Percentiles rank a stretch among this genome's conserved stretches.
Evolutionary conservation across 1,140 invertebrate genomes (phyloP).

Genomic region (Formica selysi): DNA sequence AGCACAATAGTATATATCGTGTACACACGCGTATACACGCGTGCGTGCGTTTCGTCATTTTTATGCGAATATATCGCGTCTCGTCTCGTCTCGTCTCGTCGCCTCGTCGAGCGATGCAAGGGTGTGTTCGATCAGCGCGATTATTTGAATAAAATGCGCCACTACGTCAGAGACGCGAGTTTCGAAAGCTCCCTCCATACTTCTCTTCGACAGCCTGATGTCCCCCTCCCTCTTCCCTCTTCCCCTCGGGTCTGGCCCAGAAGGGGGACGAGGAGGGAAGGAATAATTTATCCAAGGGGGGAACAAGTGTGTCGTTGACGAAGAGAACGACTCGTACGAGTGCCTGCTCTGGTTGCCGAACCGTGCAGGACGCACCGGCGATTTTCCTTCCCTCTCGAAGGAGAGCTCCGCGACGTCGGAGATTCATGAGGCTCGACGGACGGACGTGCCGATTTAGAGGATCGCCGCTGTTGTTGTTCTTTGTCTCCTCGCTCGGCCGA

Average conservation of each 20-base stretch:
- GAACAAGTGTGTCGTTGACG: slow-evolving; percentile 74
- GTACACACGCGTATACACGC: neutral
- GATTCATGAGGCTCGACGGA: slow-evolving; percentile 75
- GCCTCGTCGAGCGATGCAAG: slow-evolving; percentile 71
- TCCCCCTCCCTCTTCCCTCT: neutral
- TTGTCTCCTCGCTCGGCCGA: slow-evolving; percentile 67
- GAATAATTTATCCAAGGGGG: slow-evolving; percentile 69
- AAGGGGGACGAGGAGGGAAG: neutral
- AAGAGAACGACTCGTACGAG: slow-evolving; percentile 33
- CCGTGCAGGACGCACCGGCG: slow-evolving; percentile 58
- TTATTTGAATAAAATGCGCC: slow-evolving; percentile 78
- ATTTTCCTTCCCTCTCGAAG: slow-evolving; percentile 57
- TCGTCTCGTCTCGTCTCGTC: slow-evolving; percentile 24
- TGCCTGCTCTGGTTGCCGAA: slow-evolving; percentile 50
- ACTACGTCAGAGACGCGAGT: slow-evolving; percentile 53
- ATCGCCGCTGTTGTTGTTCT: slow-evolving; percentile 68
- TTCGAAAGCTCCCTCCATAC: slow-evolving; percentile 70
- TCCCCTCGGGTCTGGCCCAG: neutral
- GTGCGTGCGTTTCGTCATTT: neutral
- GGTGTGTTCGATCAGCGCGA: slow-evolving; percentile 76
- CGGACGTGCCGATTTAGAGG: slow-evolving; percentile 73
- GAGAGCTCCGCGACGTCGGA: slow-evolving; percentile 33
- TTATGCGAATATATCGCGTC: slow-evolving; percentile 18
- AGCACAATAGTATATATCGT: neutral
- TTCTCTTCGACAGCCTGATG: slow-evolving; percentile 13